Percentiles rank a stretch among this genome's conserved stretches.
These are phyloP conservation scores for Chlamydotis undulata DNA, from an alignment of 2,113 vertebrate species.

Conservation along the genomic window DNA sequence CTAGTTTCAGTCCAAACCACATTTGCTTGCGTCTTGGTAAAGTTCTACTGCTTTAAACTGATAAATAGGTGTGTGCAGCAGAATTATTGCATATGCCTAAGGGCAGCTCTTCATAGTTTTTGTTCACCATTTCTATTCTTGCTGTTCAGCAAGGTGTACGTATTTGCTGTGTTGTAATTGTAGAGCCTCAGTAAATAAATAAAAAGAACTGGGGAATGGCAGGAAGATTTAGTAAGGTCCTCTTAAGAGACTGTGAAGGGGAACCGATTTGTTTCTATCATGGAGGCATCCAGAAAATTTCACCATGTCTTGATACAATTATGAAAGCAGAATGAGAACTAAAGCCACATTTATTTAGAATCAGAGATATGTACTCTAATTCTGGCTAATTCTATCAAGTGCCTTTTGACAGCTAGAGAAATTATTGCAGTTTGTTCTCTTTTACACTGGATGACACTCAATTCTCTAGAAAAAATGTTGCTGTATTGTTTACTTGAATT, in stretches of 20 bases:
- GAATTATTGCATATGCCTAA: not conserved
- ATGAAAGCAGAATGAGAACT: not conserved
- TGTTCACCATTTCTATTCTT: not conserved
- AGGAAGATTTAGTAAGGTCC: not conserved
- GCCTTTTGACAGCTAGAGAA: not conserved
- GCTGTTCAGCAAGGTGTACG: accelerated
- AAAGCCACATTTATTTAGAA: not conserved
- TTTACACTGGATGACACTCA: not conserved
- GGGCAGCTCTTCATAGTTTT: not conserved
- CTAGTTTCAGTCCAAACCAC: not conserved
- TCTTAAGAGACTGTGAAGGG: not conserved
- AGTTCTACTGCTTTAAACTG: not conserved
- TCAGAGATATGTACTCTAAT: not conserved
- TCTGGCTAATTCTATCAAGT: not conserved
- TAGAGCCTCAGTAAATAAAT: not conserved
- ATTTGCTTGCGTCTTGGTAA: not conserved
- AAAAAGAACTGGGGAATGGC: not conserved
- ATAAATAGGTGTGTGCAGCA: not conserved
- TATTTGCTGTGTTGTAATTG: not conserved
- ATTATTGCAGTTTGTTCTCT: not conserved
- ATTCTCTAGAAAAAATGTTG: not conserved
- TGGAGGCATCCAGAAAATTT: not conserved
- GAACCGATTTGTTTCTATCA: not conserved
- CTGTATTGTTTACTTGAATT: not conserved
- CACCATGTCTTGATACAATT: not conserved